Evolutionary conservation across 2,888 invertebrate genomes (phyloP).

Genomic region (Archaeoteleia sp.): DNA sequence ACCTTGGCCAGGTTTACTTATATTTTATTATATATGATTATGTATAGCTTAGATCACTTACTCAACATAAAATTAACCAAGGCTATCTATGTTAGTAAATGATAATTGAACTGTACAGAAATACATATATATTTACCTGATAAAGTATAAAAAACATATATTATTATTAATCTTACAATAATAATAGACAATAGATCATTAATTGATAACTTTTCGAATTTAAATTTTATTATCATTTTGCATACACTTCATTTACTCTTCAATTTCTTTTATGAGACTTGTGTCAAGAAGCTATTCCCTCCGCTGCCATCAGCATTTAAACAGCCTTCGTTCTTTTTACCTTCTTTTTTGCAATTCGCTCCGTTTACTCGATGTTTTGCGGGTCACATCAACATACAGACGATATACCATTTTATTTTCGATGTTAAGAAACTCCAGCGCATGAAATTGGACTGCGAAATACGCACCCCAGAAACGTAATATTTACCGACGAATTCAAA

Average conservation of each 20-base stretch:
- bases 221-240: slow-evolving; percentile 4
- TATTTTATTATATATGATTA: too few species aligned
- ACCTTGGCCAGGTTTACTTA: too few species aligned
- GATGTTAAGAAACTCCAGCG: slow-evolving; percentile 19
- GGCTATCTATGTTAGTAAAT: too few species aligned
- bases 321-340: slow-evolving; percentile 23
- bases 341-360: slow-evolving; percentile 15
- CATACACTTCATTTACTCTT: slow-evolving; percentile 5
- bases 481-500: slow-evolving; percentile 15
- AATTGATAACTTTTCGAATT: too few species aligned
- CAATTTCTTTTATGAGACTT: slow-evolving; percentile 21
- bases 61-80: too few species aligned
- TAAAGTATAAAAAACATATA: background rate
- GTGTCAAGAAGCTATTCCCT: slow-evolving; percentile 16
- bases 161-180: background rate
- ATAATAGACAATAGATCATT: too few species aligned
- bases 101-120: too few species aligned
- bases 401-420: slow-evolving; percentile 26
- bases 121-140: too few species aligned
- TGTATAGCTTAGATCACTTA: too few species aligned
- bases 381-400: slow-evolving; percentile 28
- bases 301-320: slow-evolving; percentile 28
- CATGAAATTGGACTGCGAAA: slow-evolving; percentile 11
- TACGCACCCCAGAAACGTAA: slow-evolving; percentile 1
- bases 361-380: slow-evolving; percentile 24